Evolutionary conservation across 2,888 invertebrate species (phyloP).

Genomic region (Cephus nigrinus): DNA sequence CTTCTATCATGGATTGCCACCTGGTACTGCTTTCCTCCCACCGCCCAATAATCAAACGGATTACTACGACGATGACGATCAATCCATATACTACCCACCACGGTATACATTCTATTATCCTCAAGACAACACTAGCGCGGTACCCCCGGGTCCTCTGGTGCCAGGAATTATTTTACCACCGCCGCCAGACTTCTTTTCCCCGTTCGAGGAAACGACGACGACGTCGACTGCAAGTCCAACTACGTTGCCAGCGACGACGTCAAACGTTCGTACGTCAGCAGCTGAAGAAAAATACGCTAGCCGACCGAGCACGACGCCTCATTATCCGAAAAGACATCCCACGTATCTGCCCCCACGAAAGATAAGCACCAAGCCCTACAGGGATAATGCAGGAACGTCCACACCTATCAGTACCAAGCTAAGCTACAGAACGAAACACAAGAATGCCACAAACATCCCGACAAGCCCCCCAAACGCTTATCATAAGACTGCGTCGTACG

Average conservation of each 20-base stretch:
- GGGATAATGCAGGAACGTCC: conserved; percentile 23
- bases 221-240: conserved; percentile 46
- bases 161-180: conserved; percentile 90
- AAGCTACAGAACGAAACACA: conserved; percentile 39
- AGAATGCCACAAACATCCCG: conserved; percentile 56
- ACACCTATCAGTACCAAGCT: conserved; percentile 27
- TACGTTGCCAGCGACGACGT: conserved; percentile 23
- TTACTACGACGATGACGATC: conserved; percentile 89
- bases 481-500: conserved; percentile 25
- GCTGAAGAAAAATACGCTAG: conserved; percentile 47
- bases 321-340: conserved; percentile 29
- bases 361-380: conserved; percentile 42
- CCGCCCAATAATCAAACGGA: conserved; percentile 75
- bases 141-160: conserved; percentile 87
- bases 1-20: conserved; percentile 71
- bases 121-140: conserved; percentile 79
- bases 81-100: conserved; percentile 90
- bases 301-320: conserved; percentile 46
- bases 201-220: conserved; percentile 70
- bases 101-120: conserved; percentile 89
- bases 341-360: conserved; percentile 49
- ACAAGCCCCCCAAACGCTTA: conserved; percentile 23
- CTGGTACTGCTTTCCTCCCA: conserved; percentile 71
- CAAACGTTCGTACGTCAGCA: conserved; percentile 32
- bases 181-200: conserved; percentile 87